Percentiles rank a stretch among this genome's conserved stretches.
These are phyloP conservation scores for Scolopax bukidnonensis DNA, from an alignment of 2,797 vertebrate species.

Conservation along the genomic window DNA sequence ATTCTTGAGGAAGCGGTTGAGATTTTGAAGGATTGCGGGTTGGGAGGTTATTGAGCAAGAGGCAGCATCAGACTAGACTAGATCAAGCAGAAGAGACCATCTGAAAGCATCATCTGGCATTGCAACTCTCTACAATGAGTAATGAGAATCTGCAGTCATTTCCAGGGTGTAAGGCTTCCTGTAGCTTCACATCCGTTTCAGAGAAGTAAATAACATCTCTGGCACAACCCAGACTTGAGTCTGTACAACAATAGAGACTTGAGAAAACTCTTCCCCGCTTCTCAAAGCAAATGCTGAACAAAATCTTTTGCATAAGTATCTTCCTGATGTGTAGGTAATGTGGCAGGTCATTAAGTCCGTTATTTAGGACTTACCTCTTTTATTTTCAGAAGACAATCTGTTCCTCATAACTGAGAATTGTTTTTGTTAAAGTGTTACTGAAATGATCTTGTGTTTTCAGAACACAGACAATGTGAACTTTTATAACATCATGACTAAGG, in stretches of 20 bases:
- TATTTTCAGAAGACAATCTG: neutral
- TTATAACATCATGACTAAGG: conserved; percentile 93
- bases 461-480: conserved; percentile 96
- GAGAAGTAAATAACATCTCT: neutral
- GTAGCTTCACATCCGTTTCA: neutral
- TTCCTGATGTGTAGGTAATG: neutral
- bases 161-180: neutral
- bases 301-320: neutral
- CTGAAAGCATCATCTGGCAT: neutral
- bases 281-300: neutral
- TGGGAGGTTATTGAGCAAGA: neutral
- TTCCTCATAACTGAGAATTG: neutral
- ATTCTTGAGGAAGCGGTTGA: neutral
- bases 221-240: neutral
- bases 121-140: neutral
- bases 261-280: neutral
- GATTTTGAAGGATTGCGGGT: neutral
- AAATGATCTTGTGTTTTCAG: conserved; percentile 75
- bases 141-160: neutral
- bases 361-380: neutral
- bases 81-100: neutral
- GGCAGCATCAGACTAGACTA: neutral
- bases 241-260: neutral
- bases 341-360: neutral
- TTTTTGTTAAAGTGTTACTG: neutral